Conservation (phyloP, 2,888 invertebrate species). For the Emmelina monodactyla region DNA sequence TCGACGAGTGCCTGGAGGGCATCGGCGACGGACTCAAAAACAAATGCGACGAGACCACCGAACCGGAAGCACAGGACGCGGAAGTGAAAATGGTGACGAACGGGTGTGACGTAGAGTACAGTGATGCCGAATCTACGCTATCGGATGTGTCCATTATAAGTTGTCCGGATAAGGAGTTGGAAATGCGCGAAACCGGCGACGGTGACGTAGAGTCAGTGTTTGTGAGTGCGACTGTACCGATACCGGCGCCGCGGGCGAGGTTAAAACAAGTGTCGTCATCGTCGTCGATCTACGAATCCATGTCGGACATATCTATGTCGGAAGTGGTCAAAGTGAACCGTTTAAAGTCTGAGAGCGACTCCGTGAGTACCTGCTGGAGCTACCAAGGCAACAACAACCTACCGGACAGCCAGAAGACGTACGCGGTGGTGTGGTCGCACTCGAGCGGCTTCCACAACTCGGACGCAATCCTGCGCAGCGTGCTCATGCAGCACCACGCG, state of each 20-base stretch:
- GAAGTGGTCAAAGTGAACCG: conserved; percentile 20
- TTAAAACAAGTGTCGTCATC: conserved; percentile 30
- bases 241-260: conserved; percentile 35
- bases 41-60: neutral
- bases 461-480: conserved; percentile 40
- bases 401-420: conserved; percentile 31
- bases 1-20: conserved; percentile 53
- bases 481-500: conserved; percentile 42
- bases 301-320: conserved; percentile 21
- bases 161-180: too few relatives aligned
- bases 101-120: conserved; percentile 24
- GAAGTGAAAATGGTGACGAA: conserved; percentile 14
- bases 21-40: conserved; percentile 22
- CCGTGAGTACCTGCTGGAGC: conserved; percentile 56
- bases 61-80: conserved; percentile 14
- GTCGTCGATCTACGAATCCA: conserved; percentile 28
- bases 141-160: conserved; percentile 40
- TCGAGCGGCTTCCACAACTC: conserved; percentile 56
- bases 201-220: conserved; percentile 25
- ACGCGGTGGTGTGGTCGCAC: conserved; percentile 52
- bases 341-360: conserved; percentile 40
- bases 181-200: conserved; percentile 24
- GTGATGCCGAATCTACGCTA: conserved; percentile 40
- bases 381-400: conserved; percentile 50
- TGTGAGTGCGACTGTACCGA: conserved; percentile 31